These are phyloP conservation scores for Lepeophtheirus nordmannii DNA, from an alignment of 2,888 invertebrate genomes.

Conservation along the genomic window DNA sequence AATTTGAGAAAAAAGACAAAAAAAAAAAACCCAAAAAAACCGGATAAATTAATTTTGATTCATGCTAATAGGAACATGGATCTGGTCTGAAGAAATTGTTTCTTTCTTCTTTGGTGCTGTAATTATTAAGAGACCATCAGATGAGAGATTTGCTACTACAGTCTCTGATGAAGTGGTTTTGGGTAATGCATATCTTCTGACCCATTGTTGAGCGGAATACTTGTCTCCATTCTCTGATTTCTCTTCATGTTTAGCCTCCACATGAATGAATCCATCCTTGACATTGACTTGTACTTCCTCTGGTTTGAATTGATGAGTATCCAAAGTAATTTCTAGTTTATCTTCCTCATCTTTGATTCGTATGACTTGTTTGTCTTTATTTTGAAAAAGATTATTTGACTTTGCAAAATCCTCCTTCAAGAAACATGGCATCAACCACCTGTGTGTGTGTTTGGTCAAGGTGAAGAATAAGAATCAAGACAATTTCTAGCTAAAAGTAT, in stretches of 20 bases:
- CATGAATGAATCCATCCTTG: not conserved
- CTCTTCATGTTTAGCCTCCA: conserved; percentile 23
- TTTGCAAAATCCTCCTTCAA: not conserved
- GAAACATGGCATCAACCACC: too few species aligned
- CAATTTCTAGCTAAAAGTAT: too few species aligned
- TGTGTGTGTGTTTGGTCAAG: too few species aligned
- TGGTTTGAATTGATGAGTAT: conserved; percentile 14
- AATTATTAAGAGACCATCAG: conserved; percentile 21
- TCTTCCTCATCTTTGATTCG: conserved; percentile 2
- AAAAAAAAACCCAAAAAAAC: too few species aligned
- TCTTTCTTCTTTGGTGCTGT: conserved; percentile 11
- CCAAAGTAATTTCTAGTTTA: conserved; percentile 15
- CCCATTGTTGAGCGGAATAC: not conserved
- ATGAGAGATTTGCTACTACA: conserved; percentile 18
- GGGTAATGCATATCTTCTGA: conserved; percentile 19
- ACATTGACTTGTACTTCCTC: conserved; percentile 20
- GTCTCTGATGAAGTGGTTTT: not conserved
- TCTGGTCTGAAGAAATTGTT: too few species aligned
- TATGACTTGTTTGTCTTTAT: conserved; percentile 14
- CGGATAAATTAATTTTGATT: too few species aligned
- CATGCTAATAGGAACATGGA: too few species aligned
- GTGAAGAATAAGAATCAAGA: too few species aligned
- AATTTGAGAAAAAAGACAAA: too few species aligned
- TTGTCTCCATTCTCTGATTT: conserved; percentile 20
- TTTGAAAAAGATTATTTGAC: conserved; percentile 14